A percentile compares a stretch with the other conserved stretches of the same genome.
Conservation (phyloP, 2,113 vertebrate species). For the Greenwoodochromis staneri region DNA sequence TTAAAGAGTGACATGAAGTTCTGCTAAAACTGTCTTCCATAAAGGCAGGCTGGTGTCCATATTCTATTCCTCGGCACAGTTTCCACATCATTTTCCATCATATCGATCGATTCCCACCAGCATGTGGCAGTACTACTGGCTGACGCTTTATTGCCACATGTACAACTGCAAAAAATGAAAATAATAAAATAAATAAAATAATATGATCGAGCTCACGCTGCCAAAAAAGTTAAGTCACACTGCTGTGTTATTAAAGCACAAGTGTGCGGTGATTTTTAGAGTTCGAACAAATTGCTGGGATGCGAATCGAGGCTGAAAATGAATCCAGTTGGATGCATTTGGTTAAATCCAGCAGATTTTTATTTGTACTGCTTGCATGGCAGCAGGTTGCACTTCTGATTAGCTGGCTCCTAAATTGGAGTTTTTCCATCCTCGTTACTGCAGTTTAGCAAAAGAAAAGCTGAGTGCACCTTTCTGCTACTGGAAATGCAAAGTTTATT, state of each 20-base stretch:
- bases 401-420: background rate
- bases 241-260: background rate
- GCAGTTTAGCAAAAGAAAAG: background rate
- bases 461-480: background rate
- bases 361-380: accelerated
- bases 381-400: background rate
- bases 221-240: background rate
- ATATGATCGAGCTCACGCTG: background rate
- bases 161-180: background rate
- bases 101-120: accelerated
- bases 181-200: background rate
- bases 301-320: accelerated
- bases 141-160: background rate
- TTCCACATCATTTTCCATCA: background rate
- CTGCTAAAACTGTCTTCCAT: background rate
- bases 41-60: background rate
- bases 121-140: background rate
- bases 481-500: background rate
- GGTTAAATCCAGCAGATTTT: background rate
- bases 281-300: background rate
- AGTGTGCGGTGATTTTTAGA: background rate
- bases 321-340: background rate
- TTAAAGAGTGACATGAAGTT: background rate
- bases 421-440: background rate
- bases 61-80: background rate